A percentile compares a stretch with the other conserved stretches of the same genome.
phyloP scores from a whole-genome alignment of 2,113 vertebrate species.

The Pseudois nayaur region DNA sequence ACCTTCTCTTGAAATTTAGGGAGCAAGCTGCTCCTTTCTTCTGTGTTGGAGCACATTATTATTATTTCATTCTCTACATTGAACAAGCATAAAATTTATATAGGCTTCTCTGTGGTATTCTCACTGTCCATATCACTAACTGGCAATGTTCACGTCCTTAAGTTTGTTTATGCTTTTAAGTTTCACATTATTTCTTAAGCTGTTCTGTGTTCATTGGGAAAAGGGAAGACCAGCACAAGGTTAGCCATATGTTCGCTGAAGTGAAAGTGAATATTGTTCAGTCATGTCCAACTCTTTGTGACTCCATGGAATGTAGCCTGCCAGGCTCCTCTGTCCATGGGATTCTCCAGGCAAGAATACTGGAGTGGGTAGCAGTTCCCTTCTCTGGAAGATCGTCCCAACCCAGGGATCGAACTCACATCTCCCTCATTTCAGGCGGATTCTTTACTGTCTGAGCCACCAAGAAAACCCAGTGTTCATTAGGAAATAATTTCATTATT shows the following conservation, averaged over 20 bases:
- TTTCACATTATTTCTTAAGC: not conserved
- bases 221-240: not conserved
- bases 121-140: not conserved
- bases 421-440: not conserved
- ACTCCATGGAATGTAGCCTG: not conserved
- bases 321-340: not conserved
- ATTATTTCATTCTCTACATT: not conserved
- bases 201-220: not conserved
- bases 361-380: not conserved
- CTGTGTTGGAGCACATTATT: not conserved
- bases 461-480: not conserved
- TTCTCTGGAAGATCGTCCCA: not conserved
- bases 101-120: not conserved
- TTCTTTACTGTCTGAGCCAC: not conserved
- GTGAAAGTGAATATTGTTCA: not conserved
- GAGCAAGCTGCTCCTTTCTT: not conserved
- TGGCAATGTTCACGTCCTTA: not conserved
- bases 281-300: not conserved
- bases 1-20: not conserved
- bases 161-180: not conserved
- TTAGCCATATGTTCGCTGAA: not conserved
- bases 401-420: accelerated
- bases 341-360: not conserved
- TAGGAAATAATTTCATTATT: not conserved
- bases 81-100: not conserved